Percentiles rank a stretch among this genome's conserved stretches.
These are phyloP conservation scores for Rhamphomyia laevipes DNA, from an alignment of 2,888 invertebrate genomes.

Conservation along the genomic window DNA sequence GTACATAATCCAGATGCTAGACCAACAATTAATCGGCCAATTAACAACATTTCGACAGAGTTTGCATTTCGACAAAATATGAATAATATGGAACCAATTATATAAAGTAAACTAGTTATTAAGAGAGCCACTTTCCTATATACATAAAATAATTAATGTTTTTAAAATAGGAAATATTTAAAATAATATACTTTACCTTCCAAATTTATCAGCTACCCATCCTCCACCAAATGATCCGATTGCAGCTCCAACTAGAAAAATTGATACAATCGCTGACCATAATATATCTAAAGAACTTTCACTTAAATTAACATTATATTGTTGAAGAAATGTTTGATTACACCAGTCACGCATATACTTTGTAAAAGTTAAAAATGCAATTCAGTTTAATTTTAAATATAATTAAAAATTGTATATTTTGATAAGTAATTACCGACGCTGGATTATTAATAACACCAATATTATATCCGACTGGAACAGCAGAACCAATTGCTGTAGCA, in stretches of 20 bases:
- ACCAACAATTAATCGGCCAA: constrained; percentile 68
- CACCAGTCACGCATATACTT: constrained; percentile 58
- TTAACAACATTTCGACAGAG: constrained; percentile 67
- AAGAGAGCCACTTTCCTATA: constrained; percentile 60
- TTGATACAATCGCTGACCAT: constrained; percentile 75
- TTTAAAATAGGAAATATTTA: too few relatives aligned
- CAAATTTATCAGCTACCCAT: constrained; percentile 61
- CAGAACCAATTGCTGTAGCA: constrained; percentile 63
- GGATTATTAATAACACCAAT: constrained; percentile 81
- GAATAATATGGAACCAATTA: constrained; percentile 59
- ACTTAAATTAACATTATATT: constrained; percentile 45
- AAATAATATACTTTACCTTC: constrained; percentile 41
- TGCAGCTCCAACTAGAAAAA: constrained; percentile 83
- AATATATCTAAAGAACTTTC: constrained; percentile 47
- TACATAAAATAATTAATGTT: too few relatives aligned
- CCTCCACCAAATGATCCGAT: constrained; percentile 76
- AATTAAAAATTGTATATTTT: too few relatives aligned
- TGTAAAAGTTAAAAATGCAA: too few relatives aligned
- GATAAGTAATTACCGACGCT: constrained; percentile 48
- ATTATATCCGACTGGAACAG: constrained; percentile 71
- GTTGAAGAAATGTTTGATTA: constrained; percentile 51
- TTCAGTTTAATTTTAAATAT: too few relatives aligned
- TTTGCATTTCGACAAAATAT: constrained; percentile 50
- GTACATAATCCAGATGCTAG: constrained; percentile 70
- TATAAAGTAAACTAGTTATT: constrained; percentile 53